Evolutionary conservation across 2,888 invertebrate species (phyloP).

Genomic region (Pyrochroa serraticornis): DNA sequence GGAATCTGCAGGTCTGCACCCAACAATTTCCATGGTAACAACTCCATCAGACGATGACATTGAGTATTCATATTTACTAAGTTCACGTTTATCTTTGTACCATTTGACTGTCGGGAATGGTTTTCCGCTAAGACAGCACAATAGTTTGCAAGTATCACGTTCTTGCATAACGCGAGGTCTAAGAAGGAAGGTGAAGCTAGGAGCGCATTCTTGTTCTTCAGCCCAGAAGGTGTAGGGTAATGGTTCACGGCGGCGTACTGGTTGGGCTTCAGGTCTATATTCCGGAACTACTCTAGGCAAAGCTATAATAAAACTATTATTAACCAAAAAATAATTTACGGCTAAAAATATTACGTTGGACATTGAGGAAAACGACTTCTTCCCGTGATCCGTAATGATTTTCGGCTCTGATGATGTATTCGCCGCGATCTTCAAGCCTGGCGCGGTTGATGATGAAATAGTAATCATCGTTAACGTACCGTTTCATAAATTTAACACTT

Average conservation of each 20-base stretch:
- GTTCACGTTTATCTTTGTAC: constrained; percentile 91
- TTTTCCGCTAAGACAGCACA: constrained; percentile 94
- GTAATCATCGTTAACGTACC: constrained; percentile 94
- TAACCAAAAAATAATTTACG: constrained; percentile 1
- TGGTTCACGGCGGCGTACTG: constrained; percentile 79
- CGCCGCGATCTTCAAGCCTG: constrained; percentile 94
- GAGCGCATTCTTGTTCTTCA: constrained; percentile 91
- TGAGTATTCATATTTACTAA: constrained; percentile 88
- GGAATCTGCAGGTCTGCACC: constrained; percentile 92
- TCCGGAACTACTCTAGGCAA: constrained; percentile 74
- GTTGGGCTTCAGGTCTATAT: constrained; percentile 71
- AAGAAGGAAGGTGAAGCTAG: constrained; percentile 97
- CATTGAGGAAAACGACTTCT: constrained; percentile 95
- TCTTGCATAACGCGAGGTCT: constrained; percentile 97
- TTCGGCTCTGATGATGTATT: constrained; percentile 95
- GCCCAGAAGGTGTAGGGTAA: constrained; percentile 89
- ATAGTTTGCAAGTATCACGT: constrained; percentile 94
- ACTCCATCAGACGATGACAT: constrained; percentile 95
- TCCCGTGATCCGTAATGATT: constrained; percentile 96
- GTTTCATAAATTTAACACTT: constrained; percentile 99
- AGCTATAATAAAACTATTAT: constrained; percentile 60
- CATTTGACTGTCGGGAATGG: constrained; percentile 93
- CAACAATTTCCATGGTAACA: constrained; percentile 94
- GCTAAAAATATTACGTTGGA: constrained; percentile 74
- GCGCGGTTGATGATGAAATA: constrained; percentile 97